Evolutionary conservation across 2,888 invertebrate genomes (phyloP).

Genomic region (Drosophila helvetica): DNA sequence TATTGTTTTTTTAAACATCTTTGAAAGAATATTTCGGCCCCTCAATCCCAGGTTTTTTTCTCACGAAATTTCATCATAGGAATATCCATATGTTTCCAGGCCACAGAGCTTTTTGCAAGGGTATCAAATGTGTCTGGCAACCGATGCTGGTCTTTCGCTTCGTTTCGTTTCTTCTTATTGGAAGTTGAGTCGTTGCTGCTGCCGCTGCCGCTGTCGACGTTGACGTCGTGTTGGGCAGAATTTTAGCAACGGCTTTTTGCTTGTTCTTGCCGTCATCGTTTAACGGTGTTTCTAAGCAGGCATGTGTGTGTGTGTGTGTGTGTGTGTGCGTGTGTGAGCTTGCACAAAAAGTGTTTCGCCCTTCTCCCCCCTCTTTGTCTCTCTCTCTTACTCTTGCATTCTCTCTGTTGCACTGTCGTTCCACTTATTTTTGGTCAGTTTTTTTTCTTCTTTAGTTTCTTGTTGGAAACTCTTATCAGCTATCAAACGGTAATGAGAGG

Average conservation of each 20-base stretch:
- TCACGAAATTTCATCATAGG: too few relatives aligned
- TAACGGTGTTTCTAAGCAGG: constrained; percentile 67
- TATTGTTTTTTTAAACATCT: too few relatives aligned
- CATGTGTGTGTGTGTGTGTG: constrained; percentile 4
- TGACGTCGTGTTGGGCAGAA: constrained; percentile 18
- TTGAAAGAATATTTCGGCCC: too few relatives aligned
- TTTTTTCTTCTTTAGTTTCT: constrained; percentile 12
- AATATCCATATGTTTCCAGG: too few relatives aligned
- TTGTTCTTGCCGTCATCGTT: constrained; percentile 59
- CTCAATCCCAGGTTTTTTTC: too few relatives aligned
- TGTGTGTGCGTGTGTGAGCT: constrained; percentile 8
- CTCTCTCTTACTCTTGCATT: background rate
- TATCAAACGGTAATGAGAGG: constrained; percentile 54
- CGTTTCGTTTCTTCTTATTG: constrained; percentile 1
- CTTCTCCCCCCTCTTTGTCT: background rate
- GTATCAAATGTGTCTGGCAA: constrained; percentile 1
- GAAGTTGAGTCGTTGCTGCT: constrained; percentile 41
- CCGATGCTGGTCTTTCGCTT: background rate
- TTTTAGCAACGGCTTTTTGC: constrained; percentile 53
- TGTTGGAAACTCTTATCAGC: constrained; percentile 59
- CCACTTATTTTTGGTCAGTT: constrained; percentile 33
- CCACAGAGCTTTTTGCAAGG: background rate
- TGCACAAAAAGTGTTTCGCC: background rate
- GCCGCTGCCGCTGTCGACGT: constrained; percentile 23
- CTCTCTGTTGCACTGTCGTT: constrained; percentile 10